Base-by-base conservation (phyloP, 2,888 invertebrate species). In the Eledona agricola region DNA sequence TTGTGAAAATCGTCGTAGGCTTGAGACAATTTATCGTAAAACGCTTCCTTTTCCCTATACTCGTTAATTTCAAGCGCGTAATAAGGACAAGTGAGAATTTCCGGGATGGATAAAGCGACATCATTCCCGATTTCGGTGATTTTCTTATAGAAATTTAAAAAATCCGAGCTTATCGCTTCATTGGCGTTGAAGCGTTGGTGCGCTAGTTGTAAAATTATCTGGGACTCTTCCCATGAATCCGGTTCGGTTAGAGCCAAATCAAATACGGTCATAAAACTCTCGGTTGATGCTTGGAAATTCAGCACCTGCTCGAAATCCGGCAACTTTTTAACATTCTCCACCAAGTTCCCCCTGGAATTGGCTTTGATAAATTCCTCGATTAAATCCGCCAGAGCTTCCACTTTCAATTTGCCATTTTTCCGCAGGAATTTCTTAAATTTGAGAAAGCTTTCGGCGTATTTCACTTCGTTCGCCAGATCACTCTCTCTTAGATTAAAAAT, bases 401-500 rank as follows among this genome's bases (percentile, higher is more conserved):
- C n/a, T 26, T 38, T 17, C 15, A 19, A 32, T 20, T 34, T 47
- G 4, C 15, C 40, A 4, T 40, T 74, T 35, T 66, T 67, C 5
- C 69, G 60, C 4, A 68, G 56, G 13, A 69, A 60, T 0, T 62
- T 32, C 23, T 73, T 74, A 1, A 80, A 60, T 22, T 74, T 68
- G n/a, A 75, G 79, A 32, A 88, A 78, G 56, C 85, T 83, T 71
- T 87, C 84, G 11, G 86, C 84, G 70, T 87, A 88, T 51, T 80
- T 79, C n/a, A 89, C 81, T 73, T 89, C 87, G 0, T 81, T 80
- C 35, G 84, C 83, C 13, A 88, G 76, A 65, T 81, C 79, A 3
- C 83, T 83, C 57, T 86, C 82, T 43, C 85, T 80, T 65, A 89
- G 72, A 65, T 85, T 81, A 62, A 86, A 89, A 73, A 85, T 85